Percentiles rank a stretch among this genome's conserved stretches.
Evolutionary conservation across 2,797 vertebrate genomes (phyloP).

Genomic region (Phataginus tetradactyla): DNA sequence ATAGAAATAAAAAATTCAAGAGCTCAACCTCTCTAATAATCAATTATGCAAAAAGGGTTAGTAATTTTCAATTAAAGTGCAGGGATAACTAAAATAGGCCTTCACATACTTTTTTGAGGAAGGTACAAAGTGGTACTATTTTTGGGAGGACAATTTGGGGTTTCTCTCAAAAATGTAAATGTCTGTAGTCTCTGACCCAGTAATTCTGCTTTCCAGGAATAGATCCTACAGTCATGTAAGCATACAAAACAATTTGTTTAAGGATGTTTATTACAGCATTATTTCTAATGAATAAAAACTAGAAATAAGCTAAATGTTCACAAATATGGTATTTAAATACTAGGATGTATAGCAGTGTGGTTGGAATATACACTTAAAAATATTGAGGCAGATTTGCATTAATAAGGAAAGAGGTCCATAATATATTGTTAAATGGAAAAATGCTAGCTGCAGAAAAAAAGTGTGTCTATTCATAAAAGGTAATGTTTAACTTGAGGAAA

Average conservation of each 20-base stretch:
- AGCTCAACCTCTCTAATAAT: neutral
- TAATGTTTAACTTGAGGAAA: neutral
- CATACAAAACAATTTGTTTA: constrained; percentile 4
- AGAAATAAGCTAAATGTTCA: neutral
- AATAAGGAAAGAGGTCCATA: neutral
- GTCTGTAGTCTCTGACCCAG: neutral
- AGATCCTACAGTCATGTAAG: neutral
- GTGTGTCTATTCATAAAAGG: neutral
- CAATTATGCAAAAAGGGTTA: neutral
- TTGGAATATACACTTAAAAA: neutral
- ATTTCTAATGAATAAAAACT: neutral
- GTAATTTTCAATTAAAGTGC: neutral
- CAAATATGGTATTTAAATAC: neutral
- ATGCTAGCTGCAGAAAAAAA: neutral
- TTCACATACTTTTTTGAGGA: neutral
- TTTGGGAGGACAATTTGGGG: neutral
- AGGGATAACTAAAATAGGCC: neutral
- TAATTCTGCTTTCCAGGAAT: neutral
- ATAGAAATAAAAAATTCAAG: constrained; percentile 29
- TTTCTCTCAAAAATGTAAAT: constrained; percentile 4
- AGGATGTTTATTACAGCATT: neutral
- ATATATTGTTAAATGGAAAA: neutral
- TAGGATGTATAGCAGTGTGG: neutral
- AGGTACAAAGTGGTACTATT: neutral
- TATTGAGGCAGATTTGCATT: neutral